phyloP scores from a whole-genome alignment of 1,140 invertebrate species.

The Drosophila prosaltans region DNA sequence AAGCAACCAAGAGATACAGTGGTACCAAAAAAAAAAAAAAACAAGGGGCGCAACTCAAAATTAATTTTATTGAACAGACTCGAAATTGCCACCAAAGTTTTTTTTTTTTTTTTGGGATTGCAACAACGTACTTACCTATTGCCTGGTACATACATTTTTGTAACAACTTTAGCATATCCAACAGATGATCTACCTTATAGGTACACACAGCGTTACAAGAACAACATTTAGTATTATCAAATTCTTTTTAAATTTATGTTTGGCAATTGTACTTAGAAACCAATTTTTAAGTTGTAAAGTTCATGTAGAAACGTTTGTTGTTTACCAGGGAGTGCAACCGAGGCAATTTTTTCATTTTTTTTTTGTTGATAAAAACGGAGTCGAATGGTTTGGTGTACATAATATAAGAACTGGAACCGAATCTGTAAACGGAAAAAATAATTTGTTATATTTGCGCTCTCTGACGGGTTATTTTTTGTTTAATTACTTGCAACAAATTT shows the following conservation, averaged over 20 bases:
- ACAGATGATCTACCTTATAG: neutral
- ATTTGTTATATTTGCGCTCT: neutral
- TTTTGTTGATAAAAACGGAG: neutral
- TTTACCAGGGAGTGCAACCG: neutral
- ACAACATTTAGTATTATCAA: conserved; percentile 40
- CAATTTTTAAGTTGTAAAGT: conserved; percentile 37
- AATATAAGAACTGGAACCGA: neutral
- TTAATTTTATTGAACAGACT: no score
- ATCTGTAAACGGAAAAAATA: neutral
- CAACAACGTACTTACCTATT: neutral
- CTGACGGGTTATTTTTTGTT: neutral
- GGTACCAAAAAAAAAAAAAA: conserved; percentile 1
- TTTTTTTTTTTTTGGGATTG: no score
- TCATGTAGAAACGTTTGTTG: conserved; percentile 20
- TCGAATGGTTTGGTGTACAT: conserved; percentile 3
- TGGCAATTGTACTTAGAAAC: conserved; percentile 47
- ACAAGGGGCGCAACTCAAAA: neutral
- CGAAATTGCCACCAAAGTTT: no score
- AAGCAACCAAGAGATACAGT: neutral
- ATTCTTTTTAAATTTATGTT: conserved; percentile 13
- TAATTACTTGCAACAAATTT: neutral
- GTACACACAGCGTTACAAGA: neutral
- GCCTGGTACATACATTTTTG: neutral
- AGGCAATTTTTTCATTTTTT: neutral
- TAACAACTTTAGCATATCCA: neutral